These are phyloP conservation scores for Dendronephthya gigantea DNA, from an alignment of 64 coral and sea anemone species.

Conservation along the genomic window DNA sequence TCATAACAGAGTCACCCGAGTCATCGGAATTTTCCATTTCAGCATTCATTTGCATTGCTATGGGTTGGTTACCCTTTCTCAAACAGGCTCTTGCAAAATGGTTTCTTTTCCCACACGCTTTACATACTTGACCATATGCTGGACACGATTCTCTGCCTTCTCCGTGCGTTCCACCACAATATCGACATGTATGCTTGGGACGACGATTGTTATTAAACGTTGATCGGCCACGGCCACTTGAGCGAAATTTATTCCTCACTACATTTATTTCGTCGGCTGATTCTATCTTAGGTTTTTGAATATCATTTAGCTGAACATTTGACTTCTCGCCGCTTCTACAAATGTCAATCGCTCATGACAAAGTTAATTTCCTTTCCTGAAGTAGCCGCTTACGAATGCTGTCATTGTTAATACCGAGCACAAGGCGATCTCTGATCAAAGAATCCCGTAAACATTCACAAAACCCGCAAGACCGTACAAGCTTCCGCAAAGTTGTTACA, in stretches of 20 bases:
- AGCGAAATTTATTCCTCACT: no score
- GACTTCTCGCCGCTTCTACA: not conserved
- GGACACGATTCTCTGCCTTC: not conserved
- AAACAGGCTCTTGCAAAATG: not conserved
- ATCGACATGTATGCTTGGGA: not conserved
- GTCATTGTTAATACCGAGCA: conserved; percentile 18
- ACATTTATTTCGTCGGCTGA: not conserved
- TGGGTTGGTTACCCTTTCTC: not conserved
- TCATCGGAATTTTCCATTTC: not conserved
- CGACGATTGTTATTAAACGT: not conserved
- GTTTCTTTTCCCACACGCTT: not conserved
- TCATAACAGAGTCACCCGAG: not conserved
- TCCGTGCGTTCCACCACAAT: not conserved
- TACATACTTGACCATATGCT: not conserved
- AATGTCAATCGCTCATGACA: conserved; percentile 13
- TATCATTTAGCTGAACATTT: not conserved
- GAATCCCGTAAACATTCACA: not conserved
- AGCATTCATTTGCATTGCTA: not conserved
- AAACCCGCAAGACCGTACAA: conserved; percentile 29
- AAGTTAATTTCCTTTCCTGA: not conserved
- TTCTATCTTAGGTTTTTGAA: not conserved
- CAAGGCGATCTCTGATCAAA: conserved; percentile 28
- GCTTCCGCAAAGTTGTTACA: conserved; percentile 12
- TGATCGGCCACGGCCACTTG: no score
- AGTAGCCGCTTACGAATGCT: conserved; percentile 9